phyloP scores from a whole-genome alignment of 2,888 invertebrate genomes.

The Argynnis bischoffii region DNA sequence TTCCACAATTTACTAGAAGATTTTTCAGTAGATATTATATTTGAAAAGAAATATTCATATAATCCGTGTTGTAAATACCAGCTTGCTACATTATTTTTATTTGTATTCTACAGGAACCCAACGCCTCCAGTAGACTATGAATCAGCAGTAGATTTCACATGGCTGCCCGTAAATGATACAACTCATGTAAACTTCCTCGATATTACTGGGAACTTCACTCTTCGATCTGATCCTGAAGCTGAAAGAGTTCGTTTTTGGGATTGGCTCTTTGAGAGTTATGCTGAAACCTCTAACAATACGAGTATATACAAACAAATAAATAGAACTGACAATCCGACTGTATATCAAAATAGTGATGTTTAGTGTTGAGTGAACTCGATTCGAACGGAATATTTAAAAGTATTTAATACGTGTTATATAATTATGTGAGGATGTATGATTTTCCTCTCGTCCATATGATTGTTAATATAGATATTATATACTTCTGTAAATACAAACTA shows the following conservation, averaged over 20 bases:
- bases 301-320: not conserved
- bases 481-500: conserved; percentile 25
- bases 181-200: conserved; percentile 74
- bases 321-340: not conserved
- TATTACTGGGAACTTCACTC: conserved; percentile 78
- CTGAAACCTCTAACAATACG: conserved; percentile 36
- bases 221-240: conserved; percentile 76
- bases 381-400: conserved; percentile 32
- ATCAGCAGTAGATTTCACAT: conserved; percentile 73
- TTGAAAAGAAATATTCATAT: no score
- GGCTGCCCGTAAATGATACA: conserved; percentile 76
- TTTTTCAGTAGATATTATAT: no score
- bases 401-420: conserved; percentile 17
- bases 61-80: no score
- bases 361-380: conserved; percentile 12
- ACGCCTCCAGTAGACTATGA: conserved; percentile 79
- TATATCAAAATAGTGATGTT: conserved; percentile 12
- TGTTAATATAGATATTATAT: conserved; percentile 2
- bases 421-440: not conserved
- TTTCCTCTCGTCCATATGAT: not conserved
- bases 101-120: conserved; percentile 70
- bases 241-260: conserved; percentile 83
- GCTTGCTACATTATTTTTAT: not conserved
- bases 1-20: no score
- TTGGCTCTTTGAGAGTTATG: conserved; percentile 68